Conservation (phyloP, 2,888 invertebrate genomes). For the Ormyrus nitidulus region DNA sequence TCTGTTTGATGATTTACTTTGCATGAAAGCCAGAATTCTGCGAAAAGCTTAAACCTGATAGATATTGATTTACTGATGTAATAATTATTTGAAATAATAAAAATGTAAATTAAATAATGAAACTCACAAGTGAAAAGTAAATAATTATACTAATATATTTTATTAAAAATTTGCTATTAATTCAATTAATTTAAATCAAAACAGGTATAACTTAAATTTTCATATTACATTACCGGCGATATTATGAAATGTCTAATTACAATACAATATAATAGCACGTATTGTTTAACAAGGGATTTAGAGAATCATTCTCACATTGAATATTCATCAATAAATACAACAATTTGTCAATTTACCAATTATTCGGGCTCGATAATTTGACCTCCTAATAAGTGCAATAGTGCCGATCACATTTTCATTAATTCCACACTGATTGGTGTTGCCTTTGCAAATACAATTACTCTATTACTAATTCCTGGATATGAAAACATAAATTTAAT, state of each 20-base stretch:
- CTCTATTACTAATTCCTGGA: slow-evolving; percentile 16
- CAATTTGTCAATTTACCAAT: slow-evolving; percentile 29
- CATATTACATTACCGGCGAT: neutral
- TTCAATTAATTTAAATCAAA: neutral
- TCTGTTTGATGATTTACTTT: too few relatives aligned
- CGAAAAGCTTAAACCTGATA: too few relatives aligned
- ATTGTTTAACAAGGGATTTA: slow-evolving; percentile 2
- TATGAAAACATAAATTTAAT: slow-evolving; percentile 9
- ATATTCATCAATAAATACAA: slow-evolving; percentile 8
- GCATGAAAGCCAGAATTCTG: too few relatives aligned
- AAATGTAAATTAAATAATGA: too few relatives aligned
- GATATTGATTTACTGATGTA: too few relatives aligned
- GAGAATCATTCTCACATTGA: neutral
- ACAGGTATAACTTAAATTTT: neutral
- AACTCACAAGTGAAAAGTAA: too few relatives aligned
- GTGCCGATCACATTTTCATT: slow-evolving; percentile 7
- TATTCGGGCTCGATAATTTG: neutral
- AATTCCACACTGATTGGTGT: slow-evolving; percentile 8
- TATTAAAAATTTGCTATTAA: neutral
- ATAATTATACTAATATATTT: too few relatives aligned
- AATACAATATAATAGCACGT: neutral
- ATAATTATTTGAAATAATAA: too few relatives aligned
- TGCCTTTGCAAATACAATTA: slow-evolving; percentile 1
- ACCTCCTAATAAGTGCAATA: slow-evolving; percentile 17
- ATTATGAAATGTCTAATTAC: neutral